phyloP scores from a whole-genome alignment of 2,888 invertebrate species.

The Brachyptera putata region DNA sequence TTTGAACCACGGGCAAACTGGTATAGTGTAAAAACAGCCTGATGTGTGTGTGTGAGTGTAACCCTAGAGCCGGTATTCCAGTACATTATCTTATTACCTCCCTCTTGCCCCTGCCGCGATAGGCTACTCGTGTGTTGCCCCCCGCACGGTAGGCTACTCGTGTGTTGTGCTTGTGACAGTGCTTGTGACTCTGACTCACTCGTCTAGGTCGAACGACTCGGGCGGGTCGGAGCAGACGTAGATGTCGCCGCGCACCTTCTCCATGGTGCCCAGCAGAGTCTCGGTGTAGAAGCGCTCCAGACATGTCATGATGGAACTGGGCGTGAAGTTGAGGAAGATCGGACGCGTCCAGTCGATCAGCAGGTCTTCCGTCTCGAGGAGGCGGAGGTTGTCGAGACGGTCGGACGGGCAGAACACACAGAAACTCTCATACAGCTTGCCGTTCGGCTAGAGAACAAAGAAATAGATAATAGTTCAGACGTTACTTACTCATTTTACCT shows the following conservation, averaged over 20 bases:
- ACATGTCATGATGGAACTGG: slow-evolving; percentile 72
- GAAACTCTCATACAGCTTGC: slow-evolving; percentile 75
- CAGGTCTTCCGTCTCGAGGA: slow-evolving; percentile 70
- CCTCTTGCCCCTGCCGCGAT: no score
- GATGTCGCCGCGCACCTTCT: slow-evolving; percentile 75
- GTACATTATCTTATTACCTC: no score
- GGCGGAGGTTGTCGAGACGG: slow-evolving; percentile 64
- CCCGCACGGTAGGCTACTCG: no score
- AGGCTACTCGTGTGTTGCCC: no score
- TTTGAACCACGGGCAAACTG: no score
- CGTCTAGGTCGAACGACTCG: slow-evolving; percentile 54
- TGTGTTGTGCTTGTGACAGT: no score
- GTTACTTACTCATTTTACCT: no score
- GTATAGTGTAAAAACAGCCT: no score
- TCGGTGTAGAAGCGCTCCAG: slow-evolving; percentile 65
- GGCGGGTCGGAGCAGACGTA: slow-evolving; percentile 67
- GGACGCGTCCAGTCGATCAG: slow-evolving; percentile 76
- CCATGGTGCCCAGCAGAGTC: slow-evolving; percentile 54
- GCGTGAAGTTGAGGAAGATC: slow-evolving; percentile 82
- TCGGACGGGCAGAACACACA: slow-evolving; percentile 80
- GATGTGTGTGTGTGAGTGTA: no score
- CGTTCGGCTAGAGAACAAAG: slow-evolving; percentile 61
- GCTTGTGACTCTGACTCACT: slow-evolving; percentile 48
- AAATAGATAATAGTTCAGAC: no score
- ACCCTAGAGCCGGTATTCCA: no score